phyloP scores from a whole-genome alignment of 2,113 vertebrate genomes.

The Phodopus roborovskii region DNA sequence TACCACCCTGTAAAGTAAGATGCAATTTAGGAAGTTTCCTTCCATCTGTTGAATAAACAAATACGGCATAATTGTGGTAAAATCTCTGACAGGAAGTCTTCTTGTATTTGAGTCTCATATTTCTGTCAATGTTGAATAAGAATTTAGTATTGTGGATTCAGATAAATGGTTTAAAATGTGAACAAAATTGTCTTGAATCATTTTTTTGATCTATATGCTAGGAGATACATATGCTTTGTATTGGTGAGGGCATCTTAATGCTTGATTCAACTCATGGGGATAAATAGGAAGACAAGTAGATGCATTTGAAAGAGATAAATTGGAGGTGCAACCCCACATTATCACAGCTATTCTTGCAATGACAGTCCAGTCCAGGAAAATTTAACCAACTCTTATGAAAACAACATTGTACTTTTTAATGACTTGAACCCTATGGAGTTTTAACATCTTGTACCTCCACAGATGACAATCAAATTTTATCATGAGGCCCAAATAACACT shows the following conservation, averaged over 20 bases:
- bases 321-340: accelerated
- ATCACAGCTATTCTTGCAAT: background rate
- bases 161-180: background rate
- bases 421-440: background rate
- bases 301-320: background rate
- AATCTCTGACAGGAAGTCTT: background rate
- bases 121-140: background rate
- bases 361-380: background rate
- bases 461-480: background rate
- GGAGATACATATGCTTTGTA: background rate
- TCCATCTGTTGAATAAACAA: background rate
- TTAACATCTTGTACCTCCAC: background rate
- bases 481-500: background rate
- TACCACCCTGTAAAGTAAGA: background rate
- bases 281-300: background rate
- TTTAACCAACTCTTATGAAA: background rate
- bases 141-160: background rate
- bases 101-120: background rate
- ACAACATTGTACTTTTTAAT: background rate
- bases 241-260: accelerated
- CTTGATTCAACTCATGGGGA: too few species aligned
- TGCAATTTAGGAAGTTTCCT: background rate
- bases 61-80: background rate
- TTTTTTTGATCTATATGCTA: background rate
- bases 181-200: background rate